Conservation (phyloP, 2,113 vertebrate species). For the Cyprinus carpio region DNA sequence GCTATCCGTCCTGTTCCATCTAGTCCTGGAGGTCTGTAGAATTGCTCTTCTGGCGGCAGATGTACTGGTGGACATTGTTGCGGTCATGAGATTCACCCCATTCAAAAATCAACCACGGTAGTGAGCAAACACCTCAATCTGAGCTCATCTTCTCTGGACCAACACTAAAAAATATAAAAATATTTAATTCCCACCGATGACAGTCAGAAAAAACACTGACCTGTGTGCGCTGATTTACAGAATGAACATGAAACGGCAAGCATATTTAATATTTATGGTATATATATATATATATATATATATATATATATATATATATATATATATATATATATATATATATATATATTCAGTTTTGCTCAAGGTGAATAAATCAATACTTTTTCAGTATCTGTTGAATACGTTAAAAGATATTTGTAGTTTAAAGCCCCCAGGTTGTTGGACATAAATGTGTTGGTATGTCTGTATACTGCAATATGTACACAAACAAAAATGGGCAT, state of each 20-base stretch:
- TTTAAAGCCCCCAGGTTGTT: background rate
- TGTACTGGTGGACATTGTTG: constrained; percentile 51
- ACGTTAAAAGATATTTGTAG: background rate
- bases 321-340: too few relatives aligned
- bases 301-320: too few relatives aligned
- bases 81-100: background rate
- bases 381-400: background rate
- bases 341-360: background rate
- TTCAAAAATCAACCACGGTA: background rate
- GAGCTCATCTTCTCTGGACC: background rate
- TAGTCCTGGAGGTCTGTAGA: constrained; percentile 46
- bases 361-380: background rate
- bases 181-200: background rate
- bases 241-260: too few relatives aligned
- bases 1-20: constrained; percentile 47
- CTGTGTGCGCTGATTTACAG: too few relatives aligned
- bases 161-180: constrained; percentile 54
- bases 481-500: background rate
- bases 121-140: background rate
- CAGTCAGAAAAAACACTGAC: background rate
- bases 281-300: too few relatives aligned
- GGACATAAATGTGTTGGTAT: background rate
- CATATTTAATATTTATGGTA: too few relatives aligned
- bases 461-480: background rate
- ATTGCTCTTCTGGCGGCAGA: constrained; percentile 50